These are phyloP conservation scores for Otolemur garnettii DNA, from an alignment of 2,113 vertebrate genomes.

Conservation along the genomic window DNA sequence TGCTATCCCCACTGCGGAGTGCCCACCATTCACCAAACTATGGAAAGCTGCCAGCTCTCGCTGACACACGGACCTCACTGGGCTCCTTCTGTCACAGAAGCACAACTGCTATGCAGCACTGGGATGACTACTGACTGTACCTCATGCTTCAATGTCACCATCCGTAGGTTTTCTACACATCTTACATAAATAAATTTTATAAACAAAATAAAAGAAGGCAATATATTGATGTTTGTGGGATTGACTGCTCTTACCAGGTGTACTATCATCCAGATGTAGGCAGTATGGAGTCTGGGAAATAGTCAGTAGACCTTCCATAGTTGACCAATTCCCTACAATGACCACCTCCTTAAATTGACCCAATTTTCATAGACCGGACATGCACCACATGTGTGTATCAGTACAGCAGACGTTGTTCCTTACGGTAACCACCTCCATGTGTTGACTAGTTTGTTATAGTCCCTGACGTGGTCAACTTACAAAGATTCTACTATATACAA, in stretches of 20 bases:
- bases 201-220: not conserved
- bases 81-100: not conserved
- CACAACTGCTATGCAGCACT: not conserved
- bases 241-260: not conserved
- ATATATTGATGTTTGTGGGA: not conserved
- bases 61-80: not conserved
- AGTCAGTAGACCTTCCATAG: too few species aligned
- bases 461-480: too few species aligned
- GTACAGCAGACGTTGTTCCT: too few species aligned
- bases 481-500: not conserved
- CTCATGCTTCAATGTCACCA: not conserved
- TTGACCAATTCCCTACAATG: too few species aligned
- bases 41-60: not conserved
- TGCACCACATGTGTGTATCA: too few species aligned
- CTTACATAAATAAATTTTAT: not conserved
- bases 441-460: too few species aligned
- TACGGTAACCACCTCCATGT: too few species aligned
- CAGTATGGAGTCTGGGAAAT: not conserved
- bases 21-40: not conserved
- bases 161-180: not conserved
- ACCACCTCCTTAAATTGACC: too few species aligned
- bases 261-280: not conserved
- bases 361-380: too few species aligned
- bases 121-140: not conserved
- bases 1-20: not conserved